Evolutionary conservation across 2,888 invertebrate genomes (phyloP).

Genomic region (Aquatica leii): DNA sequence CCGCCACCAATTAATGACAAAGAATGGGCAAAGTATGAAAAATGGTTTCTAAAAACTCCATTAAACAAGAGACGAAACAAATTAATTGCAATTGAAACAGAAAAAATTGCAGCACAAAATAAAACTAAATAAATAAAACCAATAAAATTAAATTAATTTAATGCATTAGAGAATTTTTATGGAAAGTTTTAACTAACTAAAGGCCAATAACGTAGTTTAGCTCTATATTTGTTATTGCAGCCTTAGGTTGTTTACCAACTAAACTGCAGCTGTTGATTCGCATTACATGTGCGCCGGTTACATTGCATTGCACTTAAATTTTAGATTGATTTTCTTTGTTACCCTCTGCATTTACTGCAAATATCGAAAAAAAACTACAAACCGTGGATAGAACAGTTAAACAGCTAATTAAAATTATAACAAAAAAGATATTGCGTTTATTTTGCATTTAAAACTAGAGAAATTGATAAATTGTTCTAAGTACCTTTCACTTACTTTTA

Average conservation of each 20-base stretch:
- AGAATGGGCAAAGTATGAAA: conserved; percentile 61
- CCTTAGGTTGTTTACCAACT: conserved; percentile 52
- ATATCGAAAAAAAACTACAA: background rate
- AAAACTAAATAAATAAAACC: conserved; percentile 15
- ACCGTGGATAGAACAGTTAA: background rate
- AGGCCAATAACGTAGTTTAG: no score
- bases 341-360: background rate
- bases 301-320: conserved; percentile 33
- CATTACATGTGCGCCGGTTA: conserved; percentile 48
- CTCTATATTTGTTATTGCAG: conserved; percentile 38
- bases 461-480: no score
- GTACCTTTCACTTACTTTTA: no score
- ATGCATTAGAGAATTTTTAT: no score
- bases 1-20: conserved; percentile 58
- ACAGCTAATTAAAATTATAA: no score
- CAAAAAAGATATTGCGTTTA: no score
- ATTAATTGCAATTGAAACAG: conserved; percentile 51
- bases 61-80: conserved; percentile 54
- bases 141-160: no score
- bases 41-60: conserved; percentile 62
- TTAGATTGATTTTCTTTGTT: conserved; percentile 41
- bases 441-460: no score
- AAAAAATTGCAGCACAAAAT: conserved; percentile 44
- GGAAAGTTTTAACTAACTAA: no score
- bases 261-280: conserved; percentile 56